Evolutionary conservation across 2,888 invertebrate species (phyloP), one percentile per base, ranked within the genome.

Genomic region (Acanthoscelides obtectus): DNA sequence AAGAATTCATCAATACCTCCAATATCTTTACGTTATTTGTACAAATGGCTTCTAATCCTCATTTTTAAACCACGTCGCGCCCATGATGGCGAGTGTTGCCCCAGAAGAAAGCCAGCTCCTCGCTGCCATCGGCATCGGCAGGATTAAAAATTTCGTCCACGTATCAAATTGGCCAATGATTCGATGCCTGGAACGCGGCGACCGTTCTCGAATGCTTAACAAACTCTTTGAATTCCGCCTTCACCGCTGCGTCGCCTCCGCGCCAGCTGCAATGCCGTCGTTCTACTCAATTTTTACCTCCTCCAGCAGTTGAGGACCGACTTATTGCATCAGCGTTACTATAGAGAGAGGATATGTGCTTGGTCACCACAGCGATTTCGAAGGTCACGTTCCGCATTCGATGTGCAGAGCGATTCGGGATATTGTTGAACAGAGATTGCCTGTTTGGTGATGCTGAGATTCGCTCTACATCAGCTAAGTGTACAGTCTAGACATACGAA

Each of bases 81-180:
- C 45, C 45, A 45, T 45, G 45, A 1, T 1, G 12, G 1, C 3
- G 5, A 45, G 12, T 45, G 45, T 45, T 45, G 45, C 45, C 17
- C 45, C 5, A 45, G 45, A 45, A 69, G 65, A n/a, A 64, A 45
- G 72, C 6, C 8, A 22, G 6, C 66, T 66, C 20, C 21, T 66
- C 66, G 69, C 70, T 63, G 70, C 22, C 67, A 1, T 22, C 22
- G 66, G 12, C 20, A 20, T 66, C 12, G 67, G 20, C 22, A 67
- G 73, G 73, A 78, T 80, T 79, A 80, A 79, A 79, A 77, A 80
- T 79, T 77, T 78, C 74, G 73, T 69, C 76, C 80, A 80, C 80
- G 80, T 79, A 73, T 75, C 73, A 74, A 79, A 79, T 80, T 80
- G 78, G 78, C 78, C 76, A 76, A 77, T 75, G 78, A 80, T 77